Base-by-base conservation (phyloP, 2,797 vertebrate species). In the Darevskia nairensis region DNA sequence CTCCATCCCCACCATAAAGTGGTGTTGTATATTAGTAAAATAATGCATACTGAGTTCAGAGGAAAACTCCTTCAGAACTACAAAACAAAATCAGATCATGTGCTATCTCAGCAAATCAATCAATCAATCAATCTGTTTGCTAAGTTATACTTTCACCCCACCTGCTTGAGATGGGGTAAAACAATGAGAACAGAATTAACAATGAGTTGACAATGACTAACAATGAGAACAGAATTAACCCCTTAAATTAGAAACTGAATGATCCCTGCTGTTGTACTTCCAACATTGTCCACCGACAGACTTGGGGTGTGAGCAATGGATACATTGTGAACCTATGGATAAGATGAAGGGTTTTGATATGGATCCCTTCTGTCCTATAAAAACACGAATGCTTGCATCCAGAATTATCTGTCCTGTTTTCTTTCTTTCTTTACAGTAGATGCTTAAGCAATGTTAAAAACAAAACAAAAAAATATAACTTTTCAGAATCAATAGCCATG, bases 361-460 rank as follows among this genome's bases (percentile, higher is more conserved):
- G 25, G 74, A 10, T 46, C 27, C 27, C 59, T 66, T 29, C 8
- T 4, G 23, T 7, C 32, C 46, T 21, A 8, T 13, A 74, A 72
- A n/a, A 41, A 25, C 25, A n/a, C 23, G 15, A 61, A 35, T 2
- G 19, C 15, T 39, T 39, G 32, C 25, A 32, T 25, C 6, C 69
- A 44, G 9, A 79, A 64, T 46, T 25, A 15, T 32, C 83, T 68
- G 4, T 77, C 91, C 86, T 0, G 0, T 87, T 88, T 71, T 35
- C 59, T 39, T 77, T 83, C 6, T 41, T 74, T 44, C 27, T 84
- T 23, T 69, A 64, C 17, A 64, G 17, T 64, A 64, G 61, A 64
- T 64, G 61, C 85, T 94, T 94, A 91, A 10, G 44, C 89, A 94
- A 94, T 68, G 89, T 5, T n/a, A 81, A 68, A 75, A 27, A 89